Evolutionary conservation across 1,140 invertebrate species (phyloP), one percentile per base, ranked within the genome.

Genomic region (Latrodectus geometricus): DNA sequence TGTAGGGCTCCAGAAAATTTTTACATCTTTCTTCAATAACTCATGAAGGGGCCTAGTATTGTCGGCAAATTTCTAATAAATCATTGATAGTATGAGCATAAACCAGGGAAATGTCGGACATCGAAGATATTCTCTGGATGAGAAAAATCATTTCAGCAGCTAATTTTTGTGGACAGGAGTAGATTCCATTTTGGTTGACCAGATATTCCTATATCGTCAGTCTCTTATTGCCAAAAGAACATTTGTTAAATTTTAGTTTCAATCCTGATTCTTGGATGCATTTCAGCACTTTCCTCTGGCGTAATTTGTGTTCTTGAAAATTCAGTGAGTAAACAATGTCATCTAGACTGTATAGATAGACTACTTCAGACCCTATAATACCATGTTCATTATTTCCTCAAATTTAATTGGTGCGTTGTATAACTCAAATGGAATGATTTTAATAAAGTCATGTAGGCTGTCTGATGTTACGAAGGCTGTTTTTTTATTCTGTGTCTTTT

Each of bases 401-500:
- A 88, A 89, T 56, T 20, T 83, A 73, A 49, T 17, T 21, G 78
- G 48, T 89, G 85, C 54, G 17, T 66, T 79, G n/a, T 61, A 66
- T 68, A 56, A 75, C 9, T 90, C 90, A 73, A 91, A 90, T n/a
- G 89, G 88, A n/a, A n/a, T n/a, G 73, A 91, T 88, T 4, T 88
- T 88, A 23, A 83, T 88, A 61, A 89, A 90, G 73, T 90, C 87
- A 75, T 87, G 90, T 7, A 89, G 91, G 65, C 88, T 14, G 12
- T 80, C 52, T 7, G 17, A 15, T 0, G 78, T 89, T 21, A 66
- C 35, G 87, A 93, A 92, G 0, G 92, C 91, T 0, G n/a, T n/a
- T n/a, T n/a, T 92, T 91, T 77, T 91, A 93, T 88, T 50, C 88
- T 90, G 0, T 9, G n/a, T n/a, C 35, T 9, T 23, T 4, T 8